Percentiles rank a stretch among this genome's conserved stretches.
Evolutionary conservation across 2,113 vertebrate genomes (phyloP).

Genomic region (Mohoua ochrocephala): DNA sequence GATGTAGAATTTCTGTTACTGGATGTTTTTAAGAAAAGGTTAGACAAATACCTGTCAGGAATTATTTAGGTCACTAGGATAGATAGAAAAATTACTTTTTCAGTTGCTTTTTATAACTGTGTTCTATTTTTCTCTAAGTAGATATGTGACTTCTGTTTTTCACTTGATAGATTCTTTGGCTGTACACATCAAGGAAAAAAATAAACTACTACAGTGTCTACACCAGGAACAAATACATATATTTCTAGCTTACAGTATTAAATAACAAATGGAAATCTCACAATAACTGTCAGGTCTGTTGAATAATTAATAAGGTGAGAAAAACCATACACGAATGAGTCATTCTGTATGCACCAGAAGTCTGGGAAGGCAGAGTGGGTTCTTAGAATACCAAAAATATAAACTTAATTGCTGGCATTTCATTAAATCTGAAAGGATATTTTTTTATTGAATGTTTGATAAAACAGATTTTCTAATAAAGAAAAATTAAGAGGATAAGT

Average conservation of each 20-base stretch:
- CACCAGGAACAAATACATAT: neutral
- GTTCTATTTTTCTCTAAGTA: neutral
- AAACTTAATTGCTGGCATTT: constrained; percentile 11
- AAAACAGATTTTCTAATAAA: constrained; percentile 12
- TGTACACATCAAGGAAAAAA: neutral
- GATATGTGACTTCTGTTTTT: neutral
- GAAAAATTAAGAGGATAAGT: neutral
- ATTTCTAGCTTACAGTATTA: neutral
- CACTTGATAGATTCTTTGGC: neutral
- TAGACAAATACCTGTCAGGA: constrained; percentile 33
- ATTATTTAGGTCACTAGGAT: constrained; percentile 24
- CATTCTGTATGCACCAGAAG: neutral
- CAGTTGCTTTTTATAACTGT: neutral
- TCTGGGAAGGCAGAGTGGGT: neutral
- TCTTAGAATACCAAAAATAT: constrained; percentile 2
- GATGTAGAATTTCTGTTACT: constrained; percentile 13
- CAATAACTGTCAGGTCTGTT: neutral
- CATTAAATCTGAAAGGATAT: neutral
- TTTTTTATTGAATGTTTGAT: constrained; percentile 4
- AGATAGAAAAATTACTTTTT: constrained; percentile 3
- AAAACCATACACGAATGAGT: neutral
- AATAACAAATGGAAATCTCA: neutral
- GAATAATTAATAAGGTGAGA: constrained; percentile 22
- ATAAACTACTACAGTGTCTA: neutral
- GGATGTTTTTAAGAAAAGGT: constrained; percentile 19